Evolutionary conservation across 92 coral and sea anemone genomes (phyloP), one percentile per base, ranked within the genome.

Genomic region (Bergia puertoricense): DNA sequence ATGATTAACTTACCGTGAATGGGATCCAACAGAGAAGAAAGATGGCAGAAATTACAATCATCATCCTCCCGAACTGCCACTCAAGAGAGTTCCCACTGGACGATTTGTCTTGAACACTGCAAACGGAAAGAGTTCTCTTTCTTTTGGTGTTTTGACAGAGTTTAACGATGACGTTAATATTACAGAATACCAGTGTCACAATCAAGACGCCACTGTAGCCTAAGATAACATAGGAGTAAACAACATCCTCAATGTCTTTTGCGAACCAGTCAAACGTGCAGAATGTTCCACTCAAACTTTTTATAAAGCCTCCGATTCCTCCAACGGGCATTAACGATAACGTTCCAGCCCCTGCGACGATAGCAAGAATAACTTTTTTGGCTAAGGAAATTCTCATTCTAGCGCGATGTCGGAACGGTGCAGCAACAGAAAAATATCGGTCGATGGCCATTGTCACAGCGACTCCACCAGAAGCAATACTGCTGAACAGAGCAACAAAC

Each of bases 31-130:
- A 74, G 6, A 74, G 77, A 54, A 54, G 59, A 39, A 39, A 74
- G 45, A 74, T 74, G 11, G 77, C 77, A 74, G 77, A 74, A 11
- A 74, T 74, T 4, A 74, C 77, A 5, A 39, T 22, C 77, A 74
- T 74, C 77, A 74, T 74, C 42, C 77, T n/a, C 42, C 77, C 77
- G 42, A 74, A 74, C 46, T 74, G 77, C 46, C 46, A 74, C 77
- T 74, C 77, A 20, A 74, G 77, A 1, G 77, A 74, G 14, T 74
- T 74, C 4, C 77, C 13, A 22, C 77, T 20, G 9, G 77, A 74
- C 4, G 20, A 37, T 4, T 74, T 74, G 59, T 11, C 59, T 54
- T 1, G 59, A 54, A 11, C 59, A 54, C 59, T 10, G 59, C 59
- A 0, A 13, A 54, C 59, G 59, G 77, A 74, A 14, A 74, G 40